Percentiles rank a stretch among this genome's conserved stretches.
Evolutionary conservation across 2,888 invertebrate genomes (phyloP).

Genomic region (Gonocerus acuteangulatus): DNA sequence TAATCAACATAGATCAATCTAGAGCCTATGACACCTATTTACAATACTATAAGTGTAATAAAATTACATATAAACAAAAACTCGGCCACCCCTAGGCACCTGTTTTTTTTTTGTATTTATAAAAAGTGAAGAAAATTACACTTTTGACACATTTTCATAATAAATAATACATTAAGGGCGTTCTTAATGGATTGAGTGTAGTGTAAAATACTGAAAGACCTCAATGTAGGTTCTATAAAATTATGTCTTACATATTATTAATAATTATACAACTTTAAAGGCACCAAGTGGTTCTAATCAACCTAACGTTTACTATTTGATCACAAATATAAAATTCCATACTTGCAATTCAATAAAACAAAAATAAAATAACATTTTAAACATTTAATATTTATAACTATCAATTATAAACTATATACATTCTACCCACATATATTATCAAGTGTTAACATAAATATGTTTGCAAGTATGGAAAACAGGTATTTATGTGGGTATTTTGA

Average conservation of each 20-base stretch:
- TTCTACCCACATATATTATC: background rate
- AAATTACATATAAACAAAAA: slow-evolving; percentile 22
- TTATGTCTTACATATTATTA: slow-evolving; percentile 4
- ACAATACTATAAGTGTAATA: slow-evolving; percentile 19
- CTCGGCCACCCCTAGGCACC: slow-evolving; percentile 9
- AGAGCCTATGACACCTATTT: slow-evolving; percentile 16
- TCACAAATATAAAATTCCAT: slow-evolving; percentile 11
- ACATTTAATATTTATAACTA: background rate
- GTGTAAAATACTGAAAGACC: slow-evolving; percentile 16
- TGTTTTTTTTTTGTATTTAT: too few relatives aligned
- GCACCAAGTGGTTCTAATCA: slow-evolving; percentile 13
- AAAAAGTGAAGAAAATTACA: slow-evolving; percentile 3
- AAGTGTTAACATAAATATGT: background rate
- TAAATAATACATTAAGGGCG: background rate
- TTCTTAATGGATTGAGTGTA: background rate
- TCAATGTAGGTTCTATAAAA: slow-evolving; percentile 3
- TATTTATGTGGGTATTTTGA: background rate
- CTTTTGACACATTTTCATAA: slow-evolving; percentile 12
- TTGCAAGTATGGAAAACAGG: slow-evolving; percentile 14
- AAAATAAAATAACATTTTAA: background rate
- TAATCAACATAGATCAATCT: slow-evolving; percentile 6
- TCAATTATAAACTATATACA: background rate
- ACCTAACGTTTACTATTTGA: slow-evolving; percentile 18
- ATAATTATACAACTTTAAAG: slow-evolving; percentile 7
- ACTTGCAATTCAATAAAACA: slow-evolving; percentile 2